These are phyloP conservation scores for Zophobas atratus DNA, from an alignment of 1,140 invertebrate species.

Conservation along the genomic window DNA sequence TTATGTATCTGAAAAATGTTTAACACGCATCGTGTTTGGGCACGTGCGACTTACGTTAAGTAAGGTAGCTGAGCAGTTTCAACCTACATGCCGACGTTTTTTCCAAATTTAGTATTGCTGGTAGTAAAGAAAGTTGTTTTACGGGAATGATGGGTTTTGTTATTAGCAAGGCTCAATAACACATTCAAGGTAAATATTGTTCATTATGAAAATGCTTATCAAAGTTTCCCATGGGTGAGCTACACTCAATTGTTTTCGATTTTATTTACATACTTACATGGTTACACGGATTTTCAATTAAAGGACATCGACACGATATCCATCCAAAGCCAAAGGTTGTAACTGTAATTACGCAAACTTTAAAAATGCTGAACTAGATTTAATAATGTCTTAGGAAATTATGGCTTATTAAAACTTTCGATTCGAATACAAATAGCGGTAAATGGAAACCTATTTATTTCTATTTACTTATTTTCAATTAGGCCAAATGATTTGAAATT, in stretches of 20 bases:
- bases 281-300: constrained; percentile 22
- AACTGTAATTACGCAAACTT: constrained; percentile 2
- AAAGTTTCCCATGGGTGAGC: constrained; percentile 12
- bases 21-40: no score
- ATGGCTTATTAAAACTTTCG: constrained; percentile 13
- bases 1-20: no score
- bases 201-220: constrained; percentile 35
- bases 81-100: background rate
- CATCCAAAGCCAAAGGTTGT: background rate
- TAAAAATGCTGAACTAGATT: constrained; percentile 30
- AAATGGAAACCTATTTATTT: background rate
- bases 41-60: background rate
- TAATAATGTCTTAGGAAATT: constrained; percentile 18
- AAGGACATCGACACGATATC: constrained; percentile 23
- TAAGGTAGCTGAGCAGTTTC: background rate
- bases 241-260: constrained; percentile 16
- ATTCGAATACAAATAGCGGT: background rate
- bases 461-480: background rate
- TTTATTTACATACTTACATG: constrained; percentile 30
- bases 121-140: constrained; percentile 36
- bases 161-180: constrained; percentile 21
- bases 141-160: constrained; percentile 15
- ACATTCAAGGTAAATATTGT: constrained; percentile 23
- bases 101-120: constrained; percentile 11
- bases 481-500: no score